These are phyloP conservation scores for Steinernema khuongi DNA, from an alignment of 1,140 invertebrate genomes.

Conservation along the genomic window DNA sequence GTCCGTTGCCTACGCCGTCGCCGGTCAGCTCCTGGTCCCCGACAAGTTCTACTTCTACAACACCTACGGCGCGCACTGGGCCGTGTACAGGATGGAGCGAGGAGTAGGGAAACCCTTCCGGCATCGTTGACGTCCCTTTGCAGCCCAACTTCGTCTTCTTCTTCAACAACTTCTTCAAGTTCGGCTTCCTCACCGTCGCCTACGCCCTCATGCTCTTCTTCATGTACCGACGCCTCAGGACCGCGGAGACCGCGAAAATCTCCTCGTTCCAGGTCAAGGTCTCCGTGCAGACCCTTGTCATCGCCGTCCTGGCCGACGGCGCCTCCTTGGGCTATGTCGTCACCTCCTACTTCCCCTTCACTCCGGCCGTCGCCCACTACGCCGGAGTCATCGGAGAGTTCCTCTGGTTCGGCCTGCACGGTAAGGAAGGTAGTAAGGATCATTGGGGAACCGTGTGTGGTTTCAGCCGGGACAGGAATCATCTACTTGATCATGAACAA, in stretches of 20 bases:
- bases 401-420: not conserved
- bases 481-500: no score
- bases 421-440: no score
- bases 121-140: no score
- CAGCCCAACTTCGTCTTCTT: not conserved
- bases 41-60: not conserved
- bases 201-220: not conserved
- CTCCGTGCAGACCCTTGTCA: not conserved
- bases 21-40: not conserved
- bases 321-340: not conserved
- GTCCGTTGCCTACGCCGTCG: not conserved
- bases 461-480: no score
- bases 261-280: not conserved
- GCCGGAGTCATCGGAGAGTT: not conserved
- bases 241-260: no score
- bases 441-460: no score
- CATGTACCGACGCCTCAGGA: not conserved
- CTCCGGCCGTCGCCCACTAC: not conserved
- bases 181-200: not conserved
- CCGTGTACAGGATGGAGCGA: no score
- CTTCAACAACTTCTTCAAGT: not conserved
- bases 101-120: no score
- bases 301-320: not conserved
- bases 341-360: not conserved
- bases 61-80: not conserved